Percentiles rank a stretch among this genome's conserved stretches.
These are phyloP conservation scores for Pocillopora meandrina DNA, from an alignment of 92 coral and sea anemone genomes.

Conservation along the genomic window DNA sequence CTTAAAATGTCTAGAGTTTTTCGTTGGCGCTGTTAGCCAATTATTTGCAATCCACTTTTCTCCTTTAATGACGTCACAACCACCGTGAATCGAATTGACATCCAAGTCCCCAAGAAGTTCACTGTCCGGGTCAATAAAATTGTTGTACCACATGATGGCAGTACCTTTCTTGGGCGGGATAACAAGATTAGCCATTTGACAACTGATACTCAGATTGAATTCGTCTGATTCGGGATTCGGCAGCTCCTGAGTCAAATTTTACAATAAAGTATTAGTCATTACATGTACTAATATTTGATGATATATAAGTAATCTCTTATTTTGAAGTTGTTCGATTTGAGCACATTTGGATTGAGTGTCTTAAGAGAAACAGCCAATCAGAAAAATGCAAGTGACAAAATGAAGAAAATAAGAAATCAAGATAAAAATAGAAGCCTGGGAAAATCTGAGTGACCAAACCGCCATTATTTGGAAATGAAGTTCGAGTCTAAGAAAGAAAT, in stretches of 20 bases:
- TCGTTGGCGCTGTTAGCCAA: slow-evolving; percentile 90
- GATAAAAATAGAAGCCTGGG: too few species aligned
- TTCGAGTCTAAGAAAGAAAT: too few species aligned
- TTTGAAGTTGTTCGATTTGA: too few species aligned
- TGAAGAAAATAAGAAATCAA: too few species aligned
- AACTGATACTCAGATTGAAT: slow-evolving; percentile 69
- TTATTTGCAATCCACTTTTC: slow-evolving; percentile 96
- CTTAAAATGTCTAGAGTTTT: slow-evolving; percentile 46
- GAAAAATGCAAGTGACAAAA: too few species aligned
- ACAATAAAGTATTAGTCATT: neutral
- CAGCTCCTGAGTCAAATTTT: slow-evolving; percentile 8
- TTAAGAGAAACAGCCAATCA: too few species aligned
- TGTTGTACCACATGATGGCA: slow-evolving; percentile 96
- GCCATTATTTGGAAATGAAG: too few species aligned
- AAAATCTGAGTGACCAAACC: too few species aligned
- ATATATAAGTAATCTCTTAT: too few species aligned
- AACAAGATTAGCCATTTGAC: slow-evolving; percentile 73
- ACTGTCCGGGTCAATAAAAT: slow-evolving; percentile 76
- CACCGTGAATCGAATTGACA: slow-evolving; percentile 88
- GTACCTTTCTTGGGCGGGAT: slow-evolving; percentile 86
- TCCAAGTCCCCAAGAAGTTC: slow-evolving; percentile 85
- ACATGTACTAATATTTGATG: neutral
- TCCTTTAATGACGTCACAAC: slow-evolving; percentile 89
- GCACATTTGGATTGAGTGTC: too few species aligned
- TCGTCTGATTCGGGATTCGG: slow-evolving; percentile 46